These are phyloP conservation scores for Chrysodeixis includens DNA, from an alignment of 2,888 invertebrate species.

Conservation along the genomic window DNA sequence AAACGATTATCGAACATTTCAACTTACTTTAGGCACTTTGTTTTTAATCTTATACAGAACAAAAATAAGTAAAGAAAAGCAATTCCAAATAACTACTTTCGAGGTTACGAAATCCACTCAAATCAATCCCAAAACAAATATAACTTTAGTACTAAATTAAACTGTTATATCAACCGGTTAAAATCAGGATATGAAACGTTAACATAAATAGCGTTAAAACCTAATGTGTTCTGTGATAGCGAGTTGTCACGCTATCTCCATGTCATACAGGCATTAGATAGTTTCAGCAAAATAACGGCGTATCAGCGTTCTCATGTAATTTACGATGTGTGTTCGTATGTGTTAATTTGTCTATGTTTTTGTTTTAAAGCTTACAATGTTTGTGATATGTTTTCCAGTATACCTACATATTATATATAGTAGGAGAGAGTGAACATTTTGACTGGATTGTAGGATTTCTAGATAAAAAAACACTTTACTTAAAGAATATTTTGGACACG, in stretches of 20 bases:
- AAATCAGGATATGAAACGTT: slow-evolving; percentile 43
- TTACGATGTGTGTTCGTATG: slow-evolving; percentile 29
- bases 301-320: slow-evolving; percentile 32
- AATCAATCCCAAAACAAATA: slow-evolving; percentile 4
- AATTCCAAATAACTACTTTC: neutral
- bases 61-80: neutral
- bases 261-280: slow-evolving; percentile 24
- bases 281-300: slow-evolving; percentile 26
- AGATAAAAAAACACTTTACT: too few species aligned
- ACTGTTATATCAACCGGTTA: slow-evolving; percentile 32
- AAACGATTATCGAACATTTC: too few species aligned
- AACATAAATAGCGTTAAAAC: slow-evolving; percentile 37
- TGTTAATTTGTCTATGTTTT: neutral
- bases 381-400: too few species aligned
- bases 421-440: too few species aligned
- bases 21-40: too few species aligned
- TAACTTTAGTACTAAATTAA: slow-evolving; percentile 23
- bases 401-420: too few species aligned
- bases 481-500: too few species aligned
- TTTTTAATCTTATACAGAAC: neutral
- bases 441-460: too few species aligned
- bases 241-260: slow-evolving; percentile 45
- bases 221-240: slow-evolving; percentile 41
- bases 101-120: neutral
- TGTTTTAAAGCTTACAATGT: too few species aligned